Conservation (phyloP, 2,113 vertebrate genomes). For the Varanus komodoensis region DNA sequence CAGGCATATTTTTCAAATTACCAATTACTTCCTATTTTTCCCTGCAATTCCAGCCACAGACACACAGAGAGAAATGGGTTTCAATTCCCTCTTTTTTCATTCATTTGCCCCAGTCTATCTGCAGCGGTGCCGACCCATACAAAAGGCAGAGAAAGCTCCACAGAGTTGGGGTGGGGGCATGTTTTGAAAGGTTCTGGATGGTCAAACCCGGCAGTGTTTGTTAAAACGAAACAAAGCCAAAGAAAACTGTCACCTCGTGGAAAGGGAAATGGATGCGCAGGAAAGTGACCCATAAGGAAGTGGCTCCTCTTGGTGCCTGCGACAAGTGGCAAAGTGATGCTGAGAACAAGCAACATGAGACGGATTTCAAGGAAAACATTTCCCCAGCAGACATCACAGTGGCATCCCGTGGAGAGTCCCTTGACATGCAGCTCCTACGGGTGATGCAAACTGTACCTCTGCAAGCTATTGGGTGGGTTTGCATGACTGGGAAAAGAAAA, state of each 20-base stretch:
- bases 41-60: background rate
- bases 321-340: background rate
- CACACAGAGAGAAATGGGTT: background rate
- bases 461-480: background rate
- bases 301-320: background rate
- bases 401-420: no score
- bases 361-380: background rate
- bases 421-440: background rate
- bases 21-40: slow-evolving; percentile 59
- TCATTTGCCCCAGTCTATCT: background rate
- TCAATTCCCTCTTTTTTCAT: slow-evolving; percentile 25
- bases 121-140: background rate
- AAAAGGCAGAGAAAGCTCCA: background rate
- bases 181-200: background rate
- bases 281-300: background rate
- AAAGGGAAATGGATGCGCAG: background rate
- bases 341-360: background rate
- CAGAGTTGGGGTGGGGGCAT: no score
- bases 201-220: background rate
- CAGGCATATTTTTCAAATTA: slow-evolving; percentile 30
- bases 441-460: background rate
- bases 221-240: background rate
- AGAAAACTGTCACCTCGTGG: background rate
- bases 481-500: no score
- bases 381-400: background rate